These are phyloP conservation scores for Aricia agestis DNA, from an alignment of 1,140 invertebrate species.

Conservation along the genomic window DNA sequence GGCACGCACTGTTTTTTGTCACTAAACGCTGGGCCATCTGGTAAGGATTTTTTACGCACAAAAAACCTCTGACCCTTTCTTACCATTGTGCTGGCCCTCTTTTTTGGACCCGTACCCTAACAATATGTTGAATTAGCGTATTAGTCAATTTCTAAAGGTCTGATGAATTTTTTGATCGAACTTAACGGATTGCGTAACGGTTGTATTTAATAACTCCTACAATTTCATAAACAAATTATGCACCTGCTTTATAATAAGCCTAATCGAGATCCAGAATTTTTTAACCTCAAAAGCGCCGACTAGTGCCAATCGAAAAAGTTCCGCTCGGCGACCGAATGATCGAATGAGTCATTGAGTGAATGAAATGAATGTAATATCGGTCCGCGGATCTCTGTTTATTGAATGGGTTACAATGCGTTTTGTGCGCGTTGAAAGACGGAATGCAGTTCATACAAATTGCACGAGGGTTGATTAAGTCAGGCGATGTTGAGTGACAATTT, in stretches of 20 bases:
- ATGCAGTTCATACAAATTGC: slow-evolving; percentile 47
- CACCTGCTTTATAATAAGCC: slow-evolving; percentile 37
- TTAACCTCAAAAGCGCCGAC: slow-evolving; percentile 65
- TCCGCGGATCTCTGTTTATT: slow-evolving; percentile 65
- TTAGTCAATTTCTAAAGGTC: slow-evolving; percentile 69
- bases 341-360: slow-evolving; percentile 44
- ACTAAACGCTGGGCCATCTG: slow-evolving; percentile 71
- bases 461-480: slow-evolving; percentile 42
- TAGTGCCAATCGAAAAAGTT: slow-evolving; percentile 66
- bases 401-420: slow-evolving; percentile 58
- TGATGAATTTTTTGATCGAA: slow-evolving; percentile 74
- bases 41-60: slow-evolving; percentile 65
- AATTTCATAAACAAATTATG: slow-evolving; percentile 19
- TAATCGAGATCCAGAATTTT: slow-evolving; percentile 51
- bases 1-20: slow-evolving; percentile 72
- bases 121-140: slow-evolving; percentile 74
- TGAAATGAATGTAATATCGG: slow-evolving; percentile 59
- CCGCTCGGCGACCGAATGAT: slow-evolving; percentile 46
- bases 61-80: slow-evolving; percentile 74
- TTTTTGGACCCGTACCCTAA: slow-evolving; percentile 62
- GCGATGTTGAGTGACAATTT: slow-evolving; percentile 42
- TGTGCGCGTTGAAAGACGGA: slow-evolving; percentile 46
- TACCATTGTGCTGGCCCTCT: slow-evolving; percentile 68
- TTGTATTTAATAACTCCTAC: slow-evolving; percentile 32
- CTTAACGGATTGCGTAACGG: slow-evolving; percentile 73